Evolutionary conservation across 37 sponge, comb jelly and placozoan species (phyloP), one percentile per base, ranked within the genome.

Genomic region (Halisarca cf. caerulea): DNA sequence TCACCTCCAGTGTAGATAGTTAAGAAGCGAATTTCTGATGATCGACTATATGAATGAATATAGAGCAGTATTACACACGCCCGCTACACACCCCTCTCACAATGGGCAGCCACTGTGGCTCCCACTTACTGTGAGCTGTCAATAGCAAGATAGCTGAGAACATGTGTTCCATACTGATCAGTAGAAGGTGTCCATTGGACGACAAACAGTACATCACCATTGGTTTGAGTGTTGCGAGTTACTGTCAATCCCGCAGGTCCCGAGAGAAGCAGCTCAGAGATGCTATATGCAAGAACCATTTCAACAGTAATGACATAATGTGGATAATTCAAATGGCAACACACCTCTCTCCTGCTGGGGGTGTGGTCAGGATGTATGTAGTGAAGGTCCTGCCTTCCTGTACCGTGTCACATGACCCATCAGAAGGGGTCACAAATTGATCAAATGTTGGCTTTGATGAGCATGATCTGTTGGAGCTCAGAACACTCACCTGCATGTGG

Each of bases 331-430:
- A n/a, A n/a, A n/a, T n/a, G 11, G 30, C 15, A 62, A 28, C 25
- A 28, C 15, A 62, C 64, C 64, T 62, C 7, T 23, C 15, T n/a
- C 30, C 30, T 62, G 5, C 30, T 62, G 42, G 21, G 25, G 77
- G 77, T 74, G 77, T 74, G 45, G 36, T 44, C 77, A 74, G 25
- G 14, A 41, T 37, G 23, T 74, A 43, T 20, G 42, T 41, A n/a
- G 24, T 33, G 25, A 36, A 74, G 42, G 77, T 42, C 77, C 45
- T 44, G 21, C 77, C 77, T 2, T 17, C 44, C 77, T 36, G 36
- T 21, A 74, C 45, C 8, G 77, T 74, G 77, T 74, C 77, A 43
- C 77, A 74, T 68, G 69, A 68, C 69, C 69, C 33, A 3, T 68
- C 69, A 24, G 77, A 6, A 44, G 45, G 77, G 18, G 77, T 74